Evolutionary conservation across 1,140 invertebrate genomes (phyloP).

Genomic region (Lordiphosa stackelbergi): DNA sequence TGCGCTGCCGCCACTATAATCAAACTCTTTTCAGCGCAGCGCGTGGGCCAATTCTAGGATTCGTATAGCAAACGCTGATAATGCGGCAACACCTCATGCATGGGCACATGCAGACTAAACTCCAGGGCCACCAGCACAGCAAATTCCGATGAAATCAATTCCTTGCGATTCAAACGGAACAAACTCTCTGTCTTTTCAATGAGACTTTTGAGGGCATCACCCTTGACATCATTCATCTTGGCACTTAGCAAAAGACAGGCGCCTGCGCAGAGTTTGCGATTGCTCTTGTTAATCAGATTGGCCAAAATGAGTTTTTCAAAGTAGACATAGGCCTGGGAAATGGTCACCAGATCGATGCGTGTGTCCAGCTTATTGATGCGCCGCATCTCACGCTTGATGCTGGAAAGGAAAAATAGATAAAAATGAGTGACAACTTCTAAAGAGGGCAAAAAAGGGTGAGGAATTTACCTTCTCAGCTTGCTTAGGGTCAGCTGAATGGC

Average conservation of each 20-base stretch:
- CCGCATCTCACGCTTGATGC: constrained; percentile 95
- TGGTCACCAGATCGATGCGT: constrained; percentile 90
- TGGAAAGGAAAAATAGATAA: constrained; percentile 12
- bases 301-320: constrained; percentile 97
- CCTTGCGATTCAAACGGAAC: constrained; percentile 93
- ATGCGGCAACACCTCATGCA: constrained; percentile 94
- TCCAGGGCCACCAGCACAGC: constrained; percentile 95
- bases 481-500: constrained; percentile 96
- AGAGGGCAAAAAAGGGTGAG: not conserved
- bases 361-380: constrained; percentile 94
- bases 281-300: constrained; percentile 95
- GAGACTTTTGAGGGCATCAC: constrained; percentile 88
- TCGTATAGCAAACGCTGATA: constrained; percentile 95
- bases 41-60: constrained; percentile 80
- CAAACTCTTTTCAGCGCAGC: constrained; percentile 65
- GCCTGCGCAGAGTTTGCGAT: constrained; percentile 95
- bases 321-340: constrained; percentile 97
- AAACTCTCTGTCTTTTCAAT: constrained; percentile 95
- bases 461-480: constrained; percentile 91
- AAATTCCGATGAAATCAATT: constrained; percentile 94
- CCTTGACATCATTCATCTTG: constrained; percentile 98
- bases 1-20: constrained; percentile 60
- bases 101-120: constrained; percentile 94
- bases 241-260: constrained; percentile 95
- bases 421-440: not conserved